Conservation (phyloP, 2,797 vertebrate species). For the Naso thynnoides region DNA sequence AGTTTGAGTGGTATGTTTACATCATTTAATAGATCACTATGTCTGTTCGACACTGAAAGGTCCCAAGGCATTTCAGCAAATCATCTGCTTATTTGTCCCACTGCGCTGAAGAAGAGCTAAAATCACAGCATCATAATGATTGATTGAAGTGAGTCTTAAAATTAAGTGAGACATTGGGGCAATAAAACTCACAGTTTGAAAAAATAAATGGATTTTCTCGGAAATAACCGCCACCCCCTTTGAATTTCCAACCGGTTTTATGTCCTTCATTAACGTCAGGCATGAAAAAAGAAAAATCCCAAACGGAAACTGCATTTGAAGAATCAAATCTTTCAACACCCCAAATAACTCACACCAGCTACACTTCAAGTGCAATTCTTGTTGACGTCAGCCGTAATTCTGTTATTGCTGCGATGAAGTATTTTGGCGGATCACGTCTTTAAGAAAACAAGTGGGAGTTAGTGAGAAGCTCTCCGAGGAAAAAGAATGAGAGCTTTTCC, state of each 20-base stretch:
- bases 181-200: slow-evolving; percentile 42
- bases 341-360: slow-evolving; percentile 73
- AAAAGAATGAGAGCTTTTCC: slow-evolving; percentile 62
- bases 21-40: not conserved
- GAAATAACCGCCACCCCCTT: slow-evolving; percentile 48
- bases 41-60: slow-evolving; percentile 16
- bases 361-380: slow-evolving; percentile 68
- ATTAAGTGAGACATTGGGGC: slow-evolving; percentile 28
- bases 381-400: slow-evolving; percentile 79
- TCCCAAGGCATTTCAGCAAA: slow-evolving; percentile 15
- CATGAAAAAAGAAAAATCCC: slow-evolving; percentile 28
- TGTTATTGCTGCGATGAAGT: slow-evolving; percentile 76
- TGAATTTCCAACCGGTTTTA: slow-evolving; percentile 61
- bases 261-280: slow-evolving; percentile 56
- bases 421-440: slow-evolving; percentile 68
- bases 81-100: not conserved
- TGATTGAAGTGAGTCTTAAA: slow-evolving; percentile 20
- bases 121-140: slow-evolving; percentile 12
- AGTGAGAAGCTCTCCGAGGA: slow-evolving; percentile 54
- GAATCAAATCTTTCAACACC: slow-evolving; percentile 75
- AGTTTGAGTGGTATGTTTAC: not conserved
- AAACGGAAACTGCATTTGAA: slow-evolving; percentile 69
- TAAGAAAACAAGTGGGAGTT: slow-evolving; percentile 77
- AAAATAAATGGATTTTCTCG: slow-evolving; percentile 45
- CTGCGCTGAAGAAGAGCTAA: slow-evolving; percentile 26